Evolutionary conservation across 2,888 invertebrate species (phyloP).

Genomic region (Mesoligia furuncula): DNA sequence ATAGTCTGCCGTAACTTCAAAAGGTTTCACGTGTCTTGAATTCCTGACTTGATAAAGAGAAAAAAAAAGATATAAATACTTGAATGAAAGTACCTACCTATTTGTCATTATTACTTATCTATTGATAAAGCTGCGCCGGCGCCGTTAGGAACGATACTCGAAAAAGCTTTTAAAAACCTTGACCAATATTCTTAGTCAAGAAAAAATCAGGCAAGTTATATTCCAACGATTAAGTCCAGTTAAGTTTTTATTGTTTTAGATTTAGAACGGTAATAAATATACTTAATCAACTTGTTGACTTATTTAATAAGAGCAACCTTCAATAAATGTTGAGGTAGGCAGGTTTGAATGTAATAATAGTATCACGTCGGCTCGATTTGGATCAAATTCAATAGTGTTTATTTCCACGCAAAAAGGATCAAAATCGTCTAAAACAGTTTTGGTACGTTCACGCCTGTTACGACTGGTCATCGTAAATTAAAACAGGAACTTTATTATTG

Average conservation of each 20-base stretch:
- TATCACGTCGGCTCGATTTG: background rate
- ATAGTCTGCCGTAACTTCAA: no score
- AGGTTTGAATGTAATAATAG: constrained; percentile 18
- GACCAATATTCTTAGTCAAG: constrained; percentile 12
- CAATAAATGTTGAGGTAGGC: constrained; percentile 51
- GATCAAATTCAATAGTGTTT: constrained; percentile 7
- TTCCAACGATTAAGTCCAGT: background rate
- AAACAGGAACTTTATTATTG: constrained; percentile 50
- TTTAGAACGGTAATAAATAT: background rate
- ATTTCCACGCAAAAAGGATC: constrained; percentile 1
- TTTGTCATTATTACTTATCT: background rate
- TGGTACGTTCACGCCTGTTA: background rate
- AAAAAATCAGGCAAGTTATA: constrained; percentile 22
- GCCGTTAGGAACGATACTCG: background rate
- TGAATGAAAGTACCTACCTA: no score
- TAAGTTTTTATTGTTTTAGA: constrained; percentile 38
- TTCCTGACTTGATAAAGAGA: background rate
- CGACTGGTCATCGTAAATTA: constrained; percentile 44
- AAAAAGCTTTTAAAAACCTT: constrained; percentile 36
- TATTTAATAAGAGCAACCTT: constrained; percentile 23
- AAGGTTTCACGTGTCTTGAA: background rate
- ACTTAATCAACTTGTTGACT: background rate
- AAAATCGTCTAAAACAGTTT: background rate
- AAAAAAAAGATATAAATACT: background rate
- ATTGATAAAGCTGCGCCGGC: background rate